phyloP scores from a whole-genome alignment of 2,797 vertebrate genomes.

The Eulemur mongoz region DNA sequence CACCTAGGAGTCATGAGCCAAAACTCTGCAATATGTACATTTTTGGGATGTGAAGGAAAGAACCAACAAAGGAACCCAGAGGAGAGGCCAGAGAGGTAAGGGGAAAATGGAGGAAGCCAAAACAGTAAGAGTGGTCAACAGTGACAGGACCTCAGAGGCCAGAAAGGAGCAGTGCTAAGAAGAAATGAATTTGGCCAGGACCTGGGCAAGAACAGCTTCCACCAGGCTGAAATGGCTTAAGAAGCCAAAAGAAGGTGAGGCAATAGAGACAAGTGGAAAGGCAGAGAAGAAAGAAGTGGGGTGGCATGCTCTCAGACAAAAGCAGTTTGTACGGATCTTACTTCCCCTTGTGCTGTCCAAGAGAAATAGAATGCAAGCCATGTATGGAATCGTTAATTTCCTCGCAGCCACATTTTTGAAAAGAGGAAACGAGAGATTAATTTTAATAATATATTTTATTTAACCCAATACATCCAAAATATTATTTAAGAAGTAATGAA shows the following conservation, averaged over 20 bases:
- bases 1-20: background rate
- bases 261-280: background rate
- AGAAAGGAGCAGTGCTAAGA: background rate
- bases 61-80: background rate
- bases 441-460: background rate
- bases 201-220: background rate
- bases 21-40: background rate
- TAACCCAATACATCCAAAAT: background rate
- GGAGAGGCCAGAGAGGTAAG: background rate
- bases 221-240: background rate
- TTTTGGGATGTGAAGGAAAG: background rate
- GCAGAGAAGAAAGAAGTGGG: background rate
- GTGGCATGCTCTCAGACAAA: background rate
- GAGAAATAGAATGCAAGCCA: background rate
- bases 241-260: background rate
- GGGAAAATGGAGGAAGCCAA: background rate
- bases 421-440: background rate
- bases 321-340: rapidly evolving
- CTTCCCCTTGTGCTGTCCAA: background rate
- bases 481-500: background rate
- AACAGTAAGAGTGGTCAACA: background rate
- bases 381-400: background rate
- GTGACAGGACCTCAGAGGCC: background rate
- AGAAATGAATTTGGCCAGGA: background rate
- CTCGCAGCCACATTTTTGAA: background rate